Evolutionary conservation across 2,797 vertebrate genomes (phyloP).

Genomic region (Pangasius mekongensis): DNA sequence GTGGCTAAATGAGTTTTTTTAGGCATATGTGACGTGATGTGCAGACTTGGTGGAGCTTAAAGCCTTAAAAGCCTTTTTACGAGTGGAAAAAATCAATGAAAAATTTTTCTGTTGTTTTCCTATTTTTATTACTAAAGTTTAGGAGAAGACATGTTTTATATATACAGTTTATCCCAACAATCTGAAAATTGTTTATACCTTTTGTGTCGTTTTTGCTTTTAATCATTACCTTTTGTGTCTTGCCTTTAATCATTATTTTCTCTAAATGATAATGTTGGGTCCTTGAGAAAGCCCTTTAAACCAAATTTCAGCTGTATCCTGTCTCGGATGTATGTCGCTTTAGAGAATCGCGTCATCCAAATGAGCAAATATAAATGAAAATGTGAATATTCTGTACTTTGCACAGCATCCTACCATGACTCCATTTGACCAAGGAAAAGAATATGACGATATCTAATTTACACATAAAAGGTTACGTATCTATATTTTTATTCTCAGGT

Average conservation of each 20-base stretch:
- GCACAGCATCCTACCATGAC: not conserved
- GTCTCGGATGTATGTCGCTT: not conserved
- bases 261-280: not conserved
- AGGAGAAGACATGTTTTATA: not conserved
- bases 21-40: too few species aligned
- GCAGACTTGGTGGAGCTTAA: not conserved
- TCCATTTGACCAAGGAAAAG: not conserved
- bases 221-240: too few species aligned
- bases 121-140: not conserved
- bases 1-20: not conserved
- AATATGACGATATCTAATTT: not conserved
- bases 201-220: too few species aligned
- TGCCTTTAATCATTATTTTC: not conserved
- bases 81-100: not conserved
- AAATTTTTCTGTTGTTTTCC: not conserved
- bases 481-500: slow-evolving; percentile 71
- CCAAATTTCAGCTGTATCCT: not conserved
- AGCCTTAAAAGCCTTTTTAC: not conserved
- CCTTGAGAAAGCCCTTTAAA: not conserved
- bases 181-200: too few species aligned
- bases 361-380: not conserved
- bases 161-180: too few species aligned
- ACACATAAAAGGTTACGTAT: not conserved
- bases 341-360: not conserved
- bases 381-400: not conserved